Conservation (phyloP, 2,888 invertebrate species). For the Eucera pruinosa region DNA sequence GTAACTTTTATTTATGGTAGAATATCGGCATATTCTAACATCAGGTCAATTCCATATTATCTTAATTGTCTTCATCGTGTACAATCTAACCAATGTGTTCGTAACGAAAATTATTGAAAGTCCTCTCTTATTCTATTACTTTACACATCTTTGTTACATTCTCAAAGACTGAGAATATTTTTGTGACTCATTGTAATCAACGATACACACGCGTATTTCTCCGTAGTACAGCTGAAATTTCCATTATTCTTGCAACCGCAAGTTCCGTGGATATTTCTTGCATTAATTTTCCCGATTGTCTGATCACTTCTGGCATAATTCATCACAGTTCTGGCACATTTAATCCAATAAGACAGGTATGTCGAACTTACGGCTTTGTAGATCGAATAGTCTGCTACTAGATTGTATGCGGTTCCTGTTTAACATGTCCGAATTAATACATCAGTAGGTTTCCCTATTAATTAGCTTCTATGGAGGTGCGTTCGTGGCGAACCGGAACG, state of each 20-base stretch:
- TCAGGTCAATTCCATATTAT: no score
- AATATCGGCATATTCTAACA: no score
- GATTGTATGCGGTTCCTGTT: slow-evolving; percentile 49
- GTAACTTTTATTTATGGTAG: no score
- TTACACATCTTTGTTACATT: no score
- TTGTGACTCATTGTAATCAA: no score
- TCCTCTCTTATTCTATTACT: no score
- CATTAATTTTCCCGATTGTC: slow-evolving; percentile 1
- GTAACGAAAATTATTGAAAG: no score
- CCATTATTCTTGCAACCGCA: not conserved
- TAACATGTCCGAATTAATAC: slow-evolving; percentile 60
- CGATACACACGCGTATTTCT: no score
- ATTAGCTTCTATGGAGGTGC: slow-evolving; percentile 50
- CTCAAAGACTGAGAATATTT: no score
- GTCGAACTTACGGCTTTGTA: slow-evolving; percentile 40
- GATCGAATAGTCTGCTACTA: slow-evolving; percentile 46
- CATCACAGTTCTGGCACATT: not conserved
- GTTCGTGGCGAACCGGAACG: slow-evolving; percentile 51
- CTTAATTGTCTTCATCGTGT: no score
- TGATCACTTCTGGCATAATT: not conserved
- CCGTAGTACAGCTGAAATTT: not conserved
- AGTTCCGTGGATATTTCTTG: not conserved
- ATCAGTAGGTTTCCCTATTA: slow-evolving; percentile 58
- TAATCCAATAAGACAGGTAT: slow-evolving; percentile 50
- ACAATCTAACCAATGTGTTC: no score